A percentile compares a stretch with the other conserved stretches of the same genome.
Evolutionary conservation across 92 coral and sea anemone genomes (phyloP).

Genomic region (Porites evermanni): DNA sequence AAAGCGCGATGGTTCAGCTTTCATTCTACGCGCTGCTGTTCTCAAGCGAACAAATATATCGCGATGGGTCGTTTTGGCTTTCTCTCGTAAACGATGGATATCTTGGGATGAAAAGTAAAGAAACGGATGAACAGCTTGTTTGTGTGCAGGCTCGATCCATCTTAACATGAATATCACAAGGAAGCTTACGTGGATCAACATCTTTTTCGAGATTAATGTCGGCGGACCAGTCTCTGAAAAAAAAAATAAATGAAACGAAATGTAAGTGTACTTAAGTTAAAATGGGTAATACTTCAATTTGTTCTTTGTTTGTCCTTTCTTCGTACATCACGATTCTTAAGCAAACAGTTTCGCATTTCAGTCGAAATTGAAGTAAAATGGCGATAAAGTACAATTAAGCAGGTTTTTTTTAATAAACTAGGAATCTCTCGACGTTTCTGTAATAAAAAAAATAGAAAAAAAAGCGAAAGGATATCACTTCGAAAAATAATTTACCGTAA

Average conservation of each 20-base stretch:
- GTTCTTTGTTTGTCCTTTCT: too few relatives aligned
- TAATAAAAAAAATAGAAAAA: too few relatives aligned
- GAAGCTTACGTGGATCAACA: not conserved
- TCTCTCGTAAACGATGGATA: conserved; percentile 61
- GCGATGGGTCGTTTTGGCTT: conserved; percentile 70
- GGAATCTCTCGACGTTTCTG: too few relatives aligned
- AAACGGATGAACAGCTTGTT: conserved; percentile 58
- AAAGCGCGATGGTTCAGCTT: conserved; percentile 15
- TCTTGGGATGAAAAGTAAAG: conserved; percentile 73
- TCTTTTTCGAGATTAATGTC: not conserved
- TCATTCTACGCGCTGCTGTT: conserved; percentile 58
- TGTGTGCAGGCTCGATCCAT: not conserved
- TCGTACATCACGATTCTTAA: too few relatives aligned
- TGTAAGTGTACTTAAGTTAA: too few relatives aligned
- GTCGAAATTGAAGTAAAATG: too few relatives aligned
- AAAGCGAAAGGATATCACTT: too few relatives aligned
- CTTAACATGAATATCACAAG: not conserved
- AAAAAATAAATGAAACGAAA: not conserved
- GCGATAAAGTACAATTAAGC: too few relatives aligned
- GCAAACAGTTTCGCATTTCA: too few relatives aligned
- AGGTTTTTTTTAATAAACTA: too few relatives aligned
- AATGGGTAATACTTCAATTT: too few relatives aligned
- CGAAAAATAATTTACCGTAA: too few relatives aligned
- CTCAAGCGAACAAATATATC: conserved; percentile 65
- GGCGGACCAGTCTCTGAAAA: not conserved